Evolutionary conservation across 2,113 vertebrate genomes (phyloP).

Genomic region (Lynx canadensis): DNA sequence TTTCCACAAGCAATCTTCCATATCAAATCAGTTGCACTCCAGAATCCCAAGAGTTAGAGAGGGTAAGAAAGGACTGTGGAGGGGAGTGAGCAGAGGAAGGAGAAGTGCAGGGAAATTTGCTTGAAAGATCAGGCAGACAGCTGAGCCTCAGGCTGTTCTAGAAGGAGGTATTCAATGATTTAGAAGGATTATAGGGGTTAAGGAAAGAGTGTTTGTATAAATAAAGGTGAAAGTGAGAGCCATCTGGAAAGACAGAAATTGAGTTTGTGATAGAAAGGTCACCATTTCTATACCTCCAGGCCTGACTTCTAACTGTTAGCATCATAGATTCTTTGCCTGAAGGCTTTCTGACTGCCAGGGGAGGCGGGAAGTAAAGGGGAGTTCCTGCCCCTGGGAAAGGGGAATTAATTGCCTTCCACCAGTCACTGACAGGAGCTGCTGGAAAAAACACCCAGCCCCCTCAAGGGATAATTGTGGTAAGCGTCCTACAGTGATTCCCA

Average conservation of each 20-base stretch:
- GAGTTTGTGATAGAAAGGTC: background rate
- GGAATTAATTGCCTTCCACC: background rate
- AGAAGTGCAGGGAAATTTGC: background rate
- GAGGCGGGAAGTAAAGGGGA: background rate
- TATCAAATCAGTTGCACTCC: background rate
- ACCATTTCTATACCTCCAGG: fast-evolving
- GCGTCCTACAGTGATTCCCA: too few species aligned
- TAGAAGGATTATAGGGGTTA: background rate
- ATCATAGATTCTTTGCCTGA: background rate
- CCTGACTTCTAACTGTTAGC: background rate
- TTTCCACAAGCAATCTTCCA: background rate
- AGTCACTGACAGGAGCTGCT: background rate
- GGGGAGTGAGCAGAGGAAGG: background rate
- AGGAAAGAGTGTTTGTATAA: background rate
- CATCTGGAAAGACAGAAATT: background rate
- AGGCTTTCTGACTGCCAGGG: background rate
- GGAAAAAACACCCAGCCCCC: background rate
- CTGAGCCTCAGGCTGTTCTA: background rate
- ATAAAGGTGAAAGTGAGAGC: background rate
- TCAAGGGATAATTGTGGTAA: background rate
- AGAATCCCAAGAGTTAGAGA: background rate
- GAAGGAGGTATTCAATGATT: background rate
- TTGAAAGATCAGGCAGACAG: background rate
- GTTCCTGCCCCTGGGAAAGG: background rate
- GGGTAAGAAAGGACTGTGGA: background rate